These are phyloP conservation scores for Caenorhabditis uteleia DNA, from an alignment of 2,888 invertebrate species.

Conservation along the genomic window DNA sequence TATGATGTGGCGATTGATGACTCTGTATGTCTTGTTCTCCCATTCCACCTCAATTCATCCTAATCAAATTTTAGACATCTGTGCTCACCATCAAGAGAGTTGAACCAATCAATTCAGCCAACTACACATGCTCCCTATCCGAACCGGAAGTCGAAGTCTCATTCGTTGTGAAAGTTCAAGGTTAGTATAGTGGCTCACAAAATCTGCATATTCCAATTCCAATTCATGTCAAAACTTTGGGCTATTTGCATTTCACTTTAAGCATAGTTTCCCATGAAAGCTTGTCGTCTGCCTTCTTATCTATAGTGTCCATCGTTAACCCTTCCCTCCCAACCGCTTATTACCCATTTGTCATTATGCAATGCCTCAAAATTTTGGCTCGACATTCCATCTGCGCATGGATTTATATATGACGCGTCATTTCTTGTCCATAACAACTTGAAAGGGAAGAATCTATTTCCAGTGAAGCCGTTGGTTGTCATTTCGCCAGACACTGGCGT, in stretches of 20 bases:
- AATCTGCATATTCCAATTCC: neutral
- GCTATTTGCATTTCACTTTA: neutral
- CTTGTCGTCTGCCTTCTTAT: slow-evolving; percentile 5
- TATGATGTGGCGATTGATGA: slow-evolving; percentile 25
- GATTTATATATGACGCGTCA: neutral
- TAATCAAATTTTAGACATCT: slow-evolving; percentile 44
- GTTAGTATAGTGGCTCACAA: slow-evolving; percentile 23
- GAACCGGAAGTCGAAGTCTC: slow-evolving; percentile 33
- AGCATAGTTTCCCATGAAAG: neutral
- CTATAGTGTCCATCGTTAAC: slow-evolving; percentile 14
- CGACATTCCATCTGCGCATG: slow-evolving; percentile 6
- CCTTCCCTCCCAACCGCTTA: slow-evolving; percentile 12
- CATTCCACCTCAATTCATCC: neutral
- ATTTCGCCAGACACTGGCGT: slow-evolving; percentile 38
- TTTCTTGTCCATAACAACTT: neutral
- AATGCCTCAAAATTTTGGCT: slow-evolving; percentile 7
- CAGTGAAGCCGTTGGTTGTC: slow-evolving; percentile 39
- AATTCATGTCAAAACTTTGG: no score
- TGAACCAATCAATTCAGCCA: slow-evolving; percentile 53
- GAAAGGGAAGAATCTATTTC: slow-evolving; percentile 17
- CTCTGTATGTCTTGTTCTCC: slow-evolving; percentile 13
- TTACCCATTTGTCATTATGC: slow-evolving; percentile 37
- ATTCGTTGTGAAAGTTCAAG: slow-evolving; percentile 41
- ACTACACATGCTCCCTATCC: slow-evolving; percentile 49
- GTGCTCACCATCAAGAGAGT: slow-evolving; percentile 50